Conservation (phyloP, 1,140 invertebrate genomes). For the Ips typographus region DNA sequence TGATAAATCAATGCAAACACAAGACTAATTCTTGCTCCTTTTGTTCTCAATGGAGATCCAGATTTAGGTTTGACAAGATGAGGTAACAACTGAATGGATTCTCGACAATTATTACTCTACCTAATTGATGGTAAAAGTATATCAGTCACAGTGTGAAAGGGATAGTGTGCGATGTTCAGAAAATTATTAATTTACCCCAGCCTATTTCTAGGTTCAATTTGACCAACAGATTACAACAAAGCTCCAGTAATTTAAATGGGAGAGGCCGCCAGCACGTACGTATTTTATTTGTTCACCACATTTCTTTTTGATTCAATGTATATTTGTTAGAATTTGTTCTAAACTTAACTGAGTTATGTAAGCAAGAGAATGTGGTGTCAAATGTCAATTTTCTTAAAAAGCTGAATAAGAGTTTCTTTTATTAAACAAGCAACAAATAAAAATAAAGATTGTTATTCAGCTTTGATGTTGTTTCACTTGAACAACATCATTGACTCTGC, state of each 20-base stretch:
- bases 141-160: slow-evolving; percentile 47
- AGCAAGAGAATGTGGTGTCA: slow-evolving; percentile 21
- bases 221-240: slow-evolving; percentile 46
- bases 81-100: slow-evolving; percentile 25
- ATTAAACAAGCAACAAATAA: not conserved
- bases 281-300: slow-evolving; percentile 48
- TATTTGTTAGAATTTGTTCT: slow-evolving; percentile 4
- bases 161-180: slow-evolving; percentile 52
- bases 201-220: slow-evolving; percentile 55
- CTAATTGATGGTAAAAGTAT: slow-evolving; percentile 29
- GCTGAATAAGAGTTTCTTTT: slow-evolving; percentile 10
- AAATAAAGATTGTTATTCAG: slow-evolving; percentile 11
- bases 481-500: slow-evolving; percentile 11
- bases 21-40: slow-evolving; percentile 47
- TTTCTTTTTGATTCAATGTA: slow-evolving; percentile 32
- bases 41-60: slow-evolving; percentile 46
- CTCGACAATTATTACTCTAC: slow-evolving; percentile 24
- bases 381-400: not conserved
- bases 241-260: slow-evolving; percentile 39
- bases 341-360: slow-evolving; percentile 5
- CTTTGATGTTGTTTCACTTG: not conserved
- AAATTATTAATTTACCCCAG: slow-evolving; percentile 60
- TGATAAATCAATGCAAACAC: slow-evolving; percentile 29
- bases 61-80: slow-evolving; percentile 43
- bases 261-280: slow-evolving; percentile 48